Conservation (phyloP, 2,888 invertebrate species). For the Diloba caeruleocephala region DNA sequence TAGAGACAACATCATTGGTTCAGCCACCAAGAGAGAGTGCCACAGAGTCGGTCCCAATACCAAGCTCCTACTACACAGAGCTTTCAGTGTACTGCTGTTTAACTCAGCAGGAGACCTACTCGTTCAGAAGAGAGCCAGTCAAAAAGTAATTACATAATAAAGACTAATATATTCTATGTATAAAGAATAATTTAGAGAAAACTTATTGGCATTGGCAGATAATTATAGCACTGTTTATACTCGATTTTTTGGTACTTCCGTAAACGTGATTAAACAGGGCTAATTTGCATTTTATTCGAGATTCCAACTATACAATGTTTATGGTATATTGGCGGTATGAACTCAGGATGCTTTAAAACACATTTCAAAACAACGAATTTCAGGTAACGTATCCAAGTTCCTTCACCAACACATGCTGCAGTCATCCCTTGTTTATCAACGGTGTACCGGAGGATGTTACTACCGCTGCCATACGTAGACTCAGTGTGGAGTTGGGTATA, state of each 20-base stretch:
- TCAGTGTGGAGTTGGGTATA: slow-evolving; percentile 95
- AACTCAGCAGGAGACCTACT: slow-evolving; percentile 93
- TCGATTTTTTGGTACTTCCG: too few relatives aligned
- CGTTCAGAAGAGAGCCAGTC: slow-evolving; percentile 93
- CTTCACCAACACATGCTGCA: slow-evolving; percentile 97
- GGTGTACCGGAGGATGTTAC: slow-evolving; percentile 90
- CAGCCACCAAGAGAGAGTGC: slow-evolving; percentile 93
- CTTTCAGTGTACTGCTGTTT: slow-evolving; percentile 97
- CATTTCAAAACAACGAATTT: slow-evolving; percentile 33
- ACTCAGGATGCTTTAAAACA: too few relatives aligned
- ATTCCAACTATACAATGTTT: too few relatives aligned
- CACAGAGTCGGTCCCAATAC: slow-evolving; percentile 91
- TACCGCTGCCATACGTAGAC: slow-evolving; percentile 94
- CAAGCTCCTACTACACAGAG: slow-evolving; percentile 94
- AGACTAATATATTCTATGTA: too few relatives aligned
- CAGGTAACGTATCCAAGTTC: slow-evolving; percentile 92
- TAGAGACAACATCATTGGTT: slow-evolving; percentile 92
- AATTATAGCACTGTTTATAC: too few relatives aligned
- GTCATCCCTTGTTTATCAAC: slow-evolving; percentile 94
- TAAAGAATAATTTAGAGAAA: too few relatives aligned
- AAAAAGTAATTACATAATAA: slow-evolving; percentile 84
- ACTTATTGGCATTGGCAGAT: too few relatives aligned
- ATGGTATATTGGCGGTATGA: too few relatives aligned
- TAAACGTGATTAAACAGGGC: too few relatives aligned
- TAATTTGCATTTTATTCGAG: too few relatives aligned